A percentile compares a stretch with the other conserved stretches of the same genome.
phyloP scores from a whole-genome alignment of 2,888 invertebrate species.

The Eristalis tenax region DNA sequence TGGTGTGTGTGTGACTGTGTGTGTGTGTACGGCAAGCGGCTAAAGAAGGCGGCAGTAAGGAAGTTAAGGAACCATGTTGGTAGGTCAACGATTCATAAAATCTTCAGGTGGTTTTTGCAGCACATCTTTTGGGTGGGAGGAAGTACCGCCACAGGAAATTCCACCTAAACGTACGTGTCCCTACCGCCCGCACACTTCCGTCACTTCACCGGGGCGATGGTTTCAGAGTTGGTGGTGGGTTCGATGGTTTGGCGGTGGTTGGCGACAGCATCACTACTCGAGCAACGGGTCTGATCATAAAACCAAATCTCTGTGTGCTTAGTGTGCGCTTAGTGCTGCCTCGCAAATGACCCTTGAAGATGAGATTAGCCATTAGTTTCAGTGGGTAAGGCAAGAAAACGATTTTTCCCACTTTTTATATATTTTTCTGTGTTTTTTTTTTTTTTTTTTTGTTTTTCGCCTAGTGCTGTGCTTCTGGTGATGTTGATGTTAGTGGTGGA shows the following conservation, averaged over 20 bases:
- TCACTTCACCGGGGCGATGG: not conserved
- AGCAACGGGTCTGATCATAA: conserved; percentile 15
- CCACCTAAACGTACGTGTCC: not conserved
- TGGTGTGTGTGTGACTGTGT: conserved; percentile 29
- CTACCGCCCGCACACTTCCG: not conserved
- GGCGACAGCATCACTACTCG: not conserved
- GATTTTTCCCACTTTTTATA: conserved; percentile 64
- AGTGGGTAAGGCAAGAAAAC: conserved; percentile 43
- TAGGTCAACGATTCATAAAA: conserved; percentile 72
- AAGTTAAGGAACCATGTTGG: conserved; percentile 66
- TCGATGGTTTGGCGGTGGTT: too few relatives aligned
- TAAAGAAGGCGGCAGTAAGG: conserved; percentile 18
- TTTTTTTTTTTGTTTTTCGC: not conserved
- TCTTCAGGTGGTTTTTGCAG: conserved; percentile 72
- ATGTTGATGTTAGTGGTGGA: not conserved
- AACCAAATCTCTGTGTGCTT: conserved; percentile 7
- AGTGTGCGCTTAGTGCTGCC: conserved; percentile 11
- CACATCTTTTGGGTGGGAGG: not conserved
- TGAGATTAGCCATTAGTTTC: conserved; percentile 56
- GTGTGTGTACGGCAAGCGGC: conserved; percentile 19
- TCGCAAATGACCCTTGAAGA: conserved; percentile 55
- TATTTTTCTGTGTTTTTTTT: not conserved
- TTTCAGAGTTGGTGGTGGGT: not conserved
- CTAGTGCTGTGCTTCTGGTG: not conserved
- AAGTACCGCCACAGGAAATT: conserved; percentile 23